Percentiles rank a stretch among this genome's conserved stretches.
Evolutionary conservation across 2,797 vertebrate species (phyloP).

Genomic region (Podarcis siculus): DNA sequence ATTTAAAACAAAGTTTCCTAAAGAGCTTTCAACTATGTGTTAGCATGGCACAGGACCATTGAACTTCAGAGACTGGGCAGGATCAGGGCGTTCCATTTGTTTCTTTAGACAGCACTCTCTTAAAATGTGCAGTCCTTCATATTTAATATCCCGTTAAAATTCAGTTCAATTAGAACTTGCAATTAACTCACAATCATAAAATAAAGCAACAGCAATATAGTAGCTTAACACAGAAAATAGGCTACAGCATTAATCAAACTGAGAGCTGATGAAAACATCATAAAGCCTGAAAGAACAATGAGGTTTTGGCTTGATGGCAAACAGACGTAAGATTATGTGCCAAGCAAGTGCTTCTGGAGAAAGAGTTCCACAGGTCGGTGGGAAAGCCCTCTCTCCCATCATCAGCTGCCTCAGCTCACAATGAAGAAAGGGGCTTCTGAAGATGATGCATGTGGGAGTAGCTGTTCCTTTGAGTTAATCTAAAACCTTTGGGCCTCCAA

Average conservation of each 20-base stretch:
- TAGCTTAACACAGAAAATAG: background rate
- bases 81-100: background rate
- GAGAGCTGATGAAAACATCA: background rate
- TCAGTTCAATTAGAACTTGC: background rate
- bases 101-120: background rate
- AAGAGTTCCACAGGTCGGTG: background rate
- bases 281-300: background rate
- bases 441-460: background rate
- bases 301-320: background rate
- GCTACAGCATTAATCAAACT: background rate
- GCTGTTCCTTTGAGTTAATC: background rate
- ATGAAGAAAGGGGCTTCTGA: background rate
- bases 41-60: background rate
- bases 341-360: background rate
- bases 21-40: background rate
- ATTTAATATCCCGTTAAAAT: background rate
- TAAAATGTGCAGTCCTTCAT: background rate
- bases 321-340: background rate
- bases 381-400: too few relatives aligned
- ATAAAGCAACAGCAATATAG: background rate
- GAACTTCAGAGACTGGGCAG: background rate
- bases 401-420: too few relatives aligned
- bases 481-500: too few relatives aligned
- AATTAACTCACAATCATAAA: background rate
- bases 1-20: background rate